Base-by-base conservation (phyloP, 2,113 vertebrate species). In the Nothoprocta pentlandii region DNA sequence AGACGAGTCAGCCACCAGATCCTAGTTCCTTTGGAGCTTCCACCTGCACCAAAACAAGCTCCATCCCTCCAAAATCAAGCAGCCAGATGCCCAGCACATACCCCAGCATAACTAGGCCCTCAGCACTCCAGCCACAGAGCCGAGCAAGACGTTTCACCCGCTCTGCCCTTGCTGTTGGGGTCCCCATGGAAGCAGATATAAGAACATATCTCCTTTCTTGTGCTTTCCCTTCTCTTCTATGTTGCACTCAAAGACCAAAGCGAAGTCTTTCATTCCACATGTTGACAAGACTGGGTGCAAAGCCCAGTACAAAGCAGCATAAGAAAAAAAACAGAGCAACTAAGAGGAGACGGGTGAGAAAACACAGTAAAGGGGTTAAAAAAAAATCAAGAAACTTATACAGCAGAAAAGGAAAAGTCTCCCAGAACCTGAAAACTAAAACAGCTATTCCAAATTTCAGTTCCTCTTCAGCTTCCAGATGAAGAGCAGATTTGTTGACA, bases 21-120 rank as follows among this genome's bases (percentile, higher is more conserved):
- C 59, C 80, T n/a, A 46, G 56, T 39, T 80, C 78, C 64, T 84
- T 61, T 51, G 47, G 84, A 63, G 47, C 68, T n/a, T 86, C 46
- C 56, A 75, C 36, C 51, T 93, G 80, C 64, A 85, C 20, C 70
- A 95, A 87, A 93, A 67, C 86, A 84, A 90, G 39, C 62, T 84
- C 61, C 19, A 71, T 58, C 47, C 61, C 36, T 69, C 64, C 77
- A 59, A 70, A 80, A 1, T 20, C 39, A 84, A 34, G 73, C 64
- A 71, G 17, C 3, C 30, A 88, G 36, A 68, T 1, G 9, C 34
- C 75, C 34, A 30, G 61, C 10, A 71, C 49, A 21, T 21, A 51
- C 25, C 49, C 25, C 12, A 3, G 19, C 19, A 16, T 39, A 36
- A 71, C 25, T 25, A 83, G 23, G 26, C 42, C 67, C 4, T 0